These are phyloP conservation scores for Sitta europaea DNA, from an alignment of 2,113 vertebrate genomes.

Conservation along the genomic window DNA sequence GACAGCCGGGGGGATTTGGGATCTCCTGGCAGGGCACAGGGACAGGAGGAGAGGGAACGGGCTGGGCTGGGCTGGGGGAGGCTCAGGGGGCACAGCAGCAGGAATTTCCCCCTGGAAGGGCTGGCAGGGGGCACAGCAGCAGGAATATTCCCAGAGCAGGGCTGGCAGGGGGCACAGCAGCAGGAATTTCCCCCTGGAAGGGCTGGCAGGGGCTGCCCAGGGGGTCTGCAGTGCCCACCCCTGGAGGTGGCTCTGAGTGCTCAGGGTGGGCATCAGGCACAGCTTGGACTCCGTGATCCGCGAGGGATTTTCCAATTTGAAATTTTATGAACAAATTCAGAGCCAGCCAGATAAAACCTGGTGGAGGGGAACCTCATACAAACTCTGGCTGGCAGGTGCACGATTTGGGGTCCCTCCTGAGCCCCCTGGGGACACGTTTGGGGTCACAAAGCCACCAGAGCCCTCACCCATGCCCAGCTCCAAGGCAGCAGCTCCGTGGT, in stretches of 20 bases:
- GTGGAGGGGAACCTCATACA: not conserved
- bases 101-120: too few species aligned
- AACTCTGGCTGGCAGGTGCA: not conserved
- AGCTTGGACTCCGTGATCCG: accelerated
- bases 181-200: not conserved
- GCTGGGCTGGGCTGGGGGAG: too few species aligned
- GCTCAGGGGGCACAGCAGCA: too few species aligned
- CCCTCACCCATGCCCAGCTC: not conserved
- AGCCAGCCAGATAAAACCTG: not conserved
- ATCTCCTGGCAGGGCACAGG: too few species aligned
- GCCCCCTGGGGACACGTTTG: not conserved
- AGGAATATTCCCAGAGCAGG: too few species aligned
- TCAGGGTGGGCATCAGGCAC: accelerated
- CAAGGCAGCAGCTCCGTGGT: not conserved
- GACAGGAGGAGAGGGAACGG: too few species aligned
- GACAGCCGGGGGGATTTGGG: too few species aligned
- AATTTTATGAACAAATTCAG: not conserved
- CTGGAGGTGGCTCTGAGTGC: not conserved
- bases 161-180: not conserved
- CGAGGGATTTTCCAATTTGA: accelerated
- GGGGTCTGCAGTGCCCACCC: not conserved
- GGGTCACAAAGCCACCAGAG: not conserved
- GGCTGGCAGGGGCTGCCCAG: not conserved
- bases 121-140: too few species aligned
- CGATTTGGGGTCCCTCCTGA: not conserved